Percentiles rank a stretch among this genome's conserved stretches.
Conservation (phyloP, 1,140 invertebrate species). For the Propsilocerus akamusi region DNA sequence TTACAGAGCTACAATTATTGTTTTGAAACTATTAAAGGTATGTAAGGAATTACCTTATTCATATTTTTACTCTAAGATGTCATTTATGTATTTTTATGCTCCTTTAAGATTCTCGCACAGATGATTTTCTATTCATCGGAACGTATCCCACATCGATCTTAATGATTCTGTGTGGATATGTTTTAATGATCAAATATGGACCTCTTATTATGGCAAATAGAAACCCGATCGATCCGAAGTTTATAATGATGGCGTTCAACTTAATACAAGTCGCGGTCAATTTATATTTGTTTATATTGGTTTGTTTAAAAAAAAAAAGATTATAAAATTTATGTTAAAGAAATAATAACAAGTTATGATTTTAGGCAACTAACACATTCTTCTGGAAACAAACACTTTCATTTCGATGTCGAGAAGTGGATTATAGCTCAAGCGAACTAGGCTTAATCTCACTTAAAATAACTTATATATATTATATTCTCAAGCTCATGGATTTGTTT, state of each 20-base stretch:
- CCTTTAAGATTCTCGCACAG: constrained; percentile 4
- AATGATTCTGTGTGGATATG: not conserved
- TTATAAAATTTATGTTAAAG: not conserved
- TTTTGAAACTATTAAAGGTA: not conserved
- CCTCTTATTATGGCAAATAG: constrained; percentile 29
- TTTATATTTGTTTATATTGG: not conserved
- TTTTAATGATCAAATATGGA: constrained; percentile 37
- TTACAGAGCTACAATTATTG: not conserved
- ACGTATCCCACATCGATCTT: not conserved
- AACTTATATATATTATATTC: constrained; percentile 22
- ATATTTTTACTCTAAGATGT: too few relatives aligned
- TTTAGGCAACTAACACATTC: not conserved
- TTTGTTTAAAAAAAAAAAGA: not conserved
- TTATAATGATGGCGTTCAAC: not conserved
- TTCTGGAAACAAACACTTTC: constrained; percentile 9
- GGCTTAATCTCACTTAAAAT: not conserved
- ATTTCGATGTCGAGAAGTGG: not conserved
- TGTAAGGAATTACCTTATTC: too few relatives aligned
- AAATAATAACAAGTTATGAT: not conserved
- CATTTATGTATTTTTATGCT: too few relatives aligned
- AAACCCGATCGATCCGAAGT: constrained; percentile 18
- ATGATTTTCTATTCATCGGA: not conserved
- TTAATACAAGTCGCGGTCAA: constrained; percentile 10
- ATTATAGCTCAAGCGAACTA: constrained; percentile 12
- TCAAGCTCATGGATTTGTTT: constrained; percentile 30